Conservation (phyloP, 2,113 vertebrate genomes). For the Chaetops frenatus region DNA sequence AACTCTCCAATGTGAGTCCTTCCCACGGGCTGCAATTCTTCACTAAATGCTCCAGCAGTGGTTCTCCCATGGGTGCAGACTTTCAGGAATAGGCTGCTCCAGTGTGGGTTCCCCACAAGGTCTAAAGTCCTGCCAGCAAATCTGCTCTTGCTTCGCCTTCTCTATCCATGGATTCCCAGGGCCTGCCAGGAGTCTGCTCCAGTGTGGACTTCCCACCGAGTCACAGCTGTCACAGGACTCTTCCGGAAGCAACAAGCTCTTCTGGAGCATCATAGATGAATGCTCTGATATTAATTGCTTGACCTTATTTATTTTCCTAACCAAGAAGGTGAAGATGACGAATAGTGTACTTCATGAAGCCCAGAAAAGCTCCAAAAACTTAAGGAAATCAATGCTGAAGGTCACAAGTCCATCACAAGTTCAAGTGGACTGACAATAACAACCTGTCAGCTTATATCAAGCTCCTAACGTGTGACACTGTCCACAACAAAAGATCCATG, state of each 20-base stretch:
- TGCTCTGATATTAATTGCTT: not conserved
- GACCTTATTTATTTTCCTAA: not conserved
- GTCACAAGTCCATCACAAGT: not conserved
- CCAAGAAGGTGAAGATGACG: not conserved
- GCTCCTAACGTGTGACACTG: not conserved
- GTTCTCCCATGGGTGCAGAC: not conserved
- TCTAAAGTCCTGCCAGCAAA: not conserved
- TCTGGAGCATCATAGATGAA: rapidly evolving
- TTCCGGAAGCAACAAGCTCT: rapidly evolving
- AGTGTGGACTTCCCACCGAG: not conserved
- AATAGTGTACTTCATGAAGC: not conserved
- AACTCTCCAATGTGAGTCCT: rapidly evolving
- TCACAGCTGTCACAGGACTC: not conserved
- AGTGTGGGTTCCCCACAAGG: not conserved
- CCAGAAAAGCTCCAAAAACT: not conserved
- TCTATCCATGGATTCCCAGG: not conserved
- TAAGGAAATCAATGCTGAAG: not conserved
- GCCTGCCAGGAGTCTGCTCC: not conserved
- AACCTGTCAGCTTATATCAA: not conserved
- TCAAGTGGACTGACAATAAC: not conserved
- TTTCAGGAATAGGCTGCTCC: not conserved
- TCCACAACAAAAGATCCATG: not conserved
- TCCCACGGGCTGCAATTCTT: not conserved
- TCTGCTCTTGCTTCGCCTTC: not conserved
- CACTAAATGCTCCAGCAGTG: not conserved